A percentile compares a stretch with the other conserved stretches of the same genome.
Conservation (phyloP, 2,797 vertebrate genomes). For the Sebastes oblongus region DNA sequence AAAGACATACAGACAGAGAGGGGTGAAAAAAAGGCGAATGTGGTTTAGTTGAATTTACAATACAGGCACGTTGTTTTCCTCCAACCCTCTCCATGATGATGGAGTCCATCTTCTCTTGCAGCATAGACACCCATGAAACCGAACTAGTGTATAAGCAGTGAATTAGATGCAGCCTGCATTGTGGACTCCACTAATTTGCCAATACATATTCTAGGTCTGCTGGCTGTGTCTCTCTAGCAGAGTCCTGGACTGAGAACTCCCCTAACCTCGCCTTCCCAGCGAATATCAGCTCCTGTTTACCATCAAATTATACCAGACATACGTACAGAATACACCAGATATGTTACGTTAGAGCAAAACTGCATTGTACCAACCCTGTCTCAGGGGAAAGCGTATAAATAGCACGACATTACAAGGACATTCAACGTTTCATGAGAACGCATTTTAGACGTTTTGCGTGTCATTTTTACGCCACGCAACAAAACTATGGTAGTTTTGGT, state of each 20-base stretch:
- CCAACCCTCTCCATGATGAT: neutral
- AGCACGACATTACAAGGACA: too few relatives aligned
- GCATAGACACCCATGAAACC: neutral
- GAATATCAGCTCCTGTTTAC: neutral
- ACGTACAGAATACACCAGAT: neutral
- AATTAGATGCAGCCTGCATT: neutral
- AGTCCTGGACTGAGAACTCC: neutral
- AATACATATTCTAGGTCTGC: conserved; percentile 7
- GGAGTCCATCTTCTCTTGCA: neutral
- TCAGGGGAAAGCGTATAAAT: too few relatives aligned
- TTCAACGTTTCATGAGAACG: too few relatives aligned
- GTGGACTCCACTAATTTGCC: neutral
- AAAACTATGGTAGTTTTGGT: too few relatives aligned
- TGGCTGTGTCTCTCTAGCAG: neutral
- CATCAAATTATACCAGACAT: neutral
- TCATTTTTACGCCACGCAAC: too few relatives aligned
- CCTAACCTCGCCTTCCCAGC: neutral
- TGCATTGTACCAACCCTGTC: too few relatives aligned
- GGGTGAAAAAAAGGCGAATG: neutral
- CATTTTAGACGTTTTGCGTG: too few relatives aligned
- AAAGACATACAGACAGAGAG: neutral
- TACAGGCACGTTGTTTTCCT: neutral
- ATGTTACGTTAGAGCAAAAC: neutral
- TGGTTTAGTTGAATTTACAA: conserved; percentile 10
- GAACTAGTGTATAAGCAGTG: neutral